phyloP scores from a whole-genome alignment of 2,888 invertebrate genomes.

The Leptothorax acervorum region DNA sequence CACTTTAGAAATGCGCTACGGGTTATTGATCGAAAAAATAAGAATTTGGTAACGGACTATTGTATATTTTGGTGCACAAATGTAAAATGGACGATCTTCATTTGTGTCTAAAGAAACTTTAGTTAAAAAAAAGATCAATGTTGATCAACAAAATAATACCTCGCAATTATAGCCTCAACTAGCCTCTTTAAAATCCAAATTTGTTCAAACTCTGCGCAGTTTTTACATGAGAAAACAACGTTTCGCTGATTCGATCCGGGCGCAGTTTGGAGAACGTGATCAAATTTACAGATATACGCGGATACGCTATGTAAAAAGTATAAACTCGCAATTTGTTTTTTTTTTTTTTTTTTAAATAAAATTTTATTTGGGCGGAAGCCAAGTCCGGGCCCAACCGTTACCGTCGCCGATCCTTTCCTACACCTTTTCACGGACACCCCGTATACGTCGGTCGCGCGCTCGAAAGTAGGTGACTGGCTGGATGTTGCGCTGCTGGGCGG shows the following conservation, averaged over 20 bases:
- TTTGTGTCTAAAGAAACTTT: neutral
- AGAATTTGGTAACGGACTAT: neutral
- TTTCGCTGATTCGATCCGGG: too few species aligned
- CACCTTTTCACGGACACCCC: slow-evolving; percentile 42
- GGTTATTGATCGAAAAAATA: neutral
- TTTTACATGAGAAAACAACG: too few species aligned
- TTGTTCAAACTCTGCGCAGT: too few species aligned
- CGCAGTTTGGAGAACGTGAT: neutral
- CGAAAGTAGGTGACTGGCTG: slow-evolving; percentile 69
- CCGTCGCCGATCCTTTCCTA: neutral
- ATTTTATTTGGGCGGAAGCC: neutral
- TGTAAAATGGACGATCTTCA: neutral
- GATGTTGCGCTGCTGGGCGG: slow-evolving; percentile 54
- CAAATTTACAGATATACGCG: neutral
- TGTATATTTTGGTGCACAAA: neutral
- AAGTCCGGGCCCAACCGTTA: neutral
- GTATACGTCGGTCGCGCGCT: slow-evolving; percentile 43
- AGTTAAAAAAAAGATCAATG: neutral
- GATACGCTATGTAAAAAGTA: neutral
- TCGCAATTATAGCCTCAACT: neutral
- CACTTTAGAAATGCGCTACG: neutral
- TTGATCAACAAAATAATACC: neutral
- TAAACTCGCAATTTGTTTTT: neutral
- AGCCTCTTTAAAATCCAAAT: too few species aligned
- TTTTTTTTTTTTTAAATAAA: neutral